Conservation (phyloP, 2,888 invertebrate species). For the Coelinius sp. region DNA sequence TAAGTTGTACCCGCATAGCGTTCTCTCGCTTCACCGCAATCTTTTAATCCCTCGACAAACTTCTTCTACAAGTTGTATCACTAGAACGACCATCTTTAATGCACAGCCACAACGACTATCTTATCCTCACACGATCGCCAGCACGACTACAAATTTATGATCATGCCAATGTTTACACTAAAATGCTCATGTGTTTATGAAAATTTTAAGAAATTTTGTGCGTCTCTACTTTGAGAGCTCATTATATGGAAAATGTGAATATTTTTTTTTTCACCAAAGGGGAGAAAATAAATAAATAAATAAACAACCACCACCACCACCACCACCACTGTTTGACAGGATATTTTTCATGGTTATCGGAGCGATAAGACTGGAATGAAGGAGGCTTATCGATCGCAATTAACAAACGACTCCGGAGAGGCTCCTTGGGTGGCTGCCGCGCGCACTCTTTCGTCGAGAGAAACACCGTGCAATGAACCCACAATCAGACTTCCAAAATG, state of each 20-base stretch:
- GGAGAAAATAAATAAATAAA: not conserved
- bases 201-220: not conserved
- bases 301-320: too few species aligned
- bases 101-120: conserved; percentile 33
- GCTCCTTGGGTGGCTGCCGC: conserved; percentile 34
- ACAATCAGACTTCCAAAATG: conserved; percentile 16
- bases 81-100: conserved; percentile 26
- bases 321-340: conserved; percentile 25
- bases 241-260: not conserved
- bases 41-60: conserved; percentile 21
- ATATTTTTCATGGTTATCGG: conserved; percentile 38
- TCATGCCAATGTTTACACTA: conserved; percentile 18
- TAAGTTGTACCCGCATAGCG: not conserved
- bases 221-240: too few species aligned
- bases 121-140: conserved; percentile 36
- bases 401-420: conserved; percentile 55
- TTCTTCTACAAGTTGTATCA: conserved; percentile 22
- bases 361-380: conserved; percentile 36
- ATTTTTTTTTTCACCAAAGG: too few species aligned
- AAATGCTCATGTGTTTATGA: conserved; percentile 2
- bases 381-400: conserved; percentile 59
- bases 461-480: conserved; percentile 32
- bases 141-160: conserved; percentile 31
- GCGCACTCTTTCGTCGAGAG: conserved; percentile 18
- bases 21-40: conserved; percentile 2